phyloP scores from a whole-genome alignment of 2,113 vertebrate species.

The Microcebus lehilahytsara region DNA sequence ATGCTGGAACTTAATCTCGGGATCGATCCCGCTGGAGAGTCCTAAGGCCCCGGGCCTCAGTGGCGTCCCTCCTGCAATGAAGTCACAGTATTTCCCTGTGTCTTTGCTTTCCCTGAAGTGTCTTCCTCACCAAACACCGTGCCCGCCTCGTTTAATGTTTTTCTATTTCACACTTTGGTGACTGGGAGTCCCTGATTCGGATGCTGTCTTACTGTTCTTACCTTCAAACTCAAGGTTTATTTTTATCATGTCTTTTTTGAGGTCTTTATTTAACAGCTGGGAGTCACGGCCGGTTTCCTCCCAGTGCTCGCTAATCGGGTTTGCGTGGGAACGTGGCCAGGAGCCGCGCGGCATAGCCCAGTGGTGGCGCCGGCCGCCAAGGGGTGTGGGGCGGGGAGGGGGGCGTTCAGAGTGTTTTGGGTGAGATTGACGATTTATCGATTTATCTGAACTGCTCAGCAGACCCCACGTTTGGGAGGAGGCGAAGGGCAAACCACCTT shows the following conservation, averaged over 20 bases:
- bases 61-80: not conserved
- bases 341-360: not conserved
- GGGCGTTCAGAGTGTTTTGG: not conserved
- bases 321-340: not conserved
- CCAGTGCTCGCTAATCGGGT: not conserved
- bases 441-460: not conserved
- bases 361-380: no score
- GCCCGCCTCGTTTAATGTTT: not conserved
- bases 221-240: constrained; percentile 13
- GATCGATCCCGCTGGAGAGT: not conserved
- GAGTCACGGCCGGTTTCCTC: not conserved
- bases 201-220: not conserved
- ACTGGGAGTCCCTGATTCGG: not conserved
- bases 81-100: not conserved
- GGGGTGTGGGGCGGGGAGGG: not conserved
- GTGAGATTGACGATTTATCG: not conserved
- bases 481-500: not conserved
- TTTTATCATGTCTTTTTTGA: constrained; percentile 2
- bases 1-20: not conserved
- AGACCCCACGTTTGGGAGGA: not conserved
- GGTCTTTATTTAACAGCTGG: constrained; percentile 14
- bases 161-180: not conserved
- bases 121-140: not conserved
- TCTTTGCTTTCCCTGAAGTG: not conserved
- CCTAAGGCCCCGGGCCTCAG: not conserved